phyloP scores from a whole-genome alignment of 2,797 vertebrate genomes.

The Phrynocephalus forsythii region DNA sequence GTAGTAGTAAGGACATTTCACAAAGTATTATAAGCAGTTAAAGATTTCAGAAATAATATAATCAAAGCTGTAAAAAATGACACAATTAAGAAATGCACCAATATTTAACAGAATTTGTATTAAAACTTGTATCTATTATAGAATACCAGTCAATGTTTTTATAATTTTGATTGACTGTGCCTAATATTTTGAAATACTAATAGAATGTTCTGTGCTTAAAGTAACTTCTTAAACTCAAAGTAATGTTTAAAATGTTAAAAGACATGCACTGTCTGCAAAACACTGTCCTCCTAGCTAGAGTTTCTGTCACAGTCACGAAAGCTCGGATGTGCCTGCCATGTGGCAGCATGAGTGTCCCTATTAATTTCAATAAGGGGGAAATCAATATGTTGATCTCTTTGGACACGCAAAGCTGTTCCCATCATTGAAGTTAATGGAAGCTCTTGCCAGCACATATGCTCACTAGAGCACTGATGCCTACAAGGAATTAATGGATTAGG shows the following conservation, averaged over 20 bases:
- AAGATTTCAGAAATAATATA: too few relatives aligned
- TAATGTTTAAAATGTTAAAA: neutral
- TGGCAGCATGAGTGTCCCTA: neutral
- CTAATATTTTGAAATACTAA: too few relatives aligned
- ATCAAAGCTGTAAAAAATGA: too few relatives aligned
- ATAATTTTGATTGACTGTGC: too few relatives aligned
- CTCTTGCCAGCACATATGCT: slow-evolving; percentile 20
- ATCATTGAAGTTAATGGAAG: slow-evolving; percentile 20
- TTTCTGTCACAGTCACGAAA: neutral
- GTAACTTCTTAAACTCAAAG: neutral
- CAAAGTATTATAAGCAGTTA: too few relatives aligned
- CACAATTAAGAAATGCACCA: too few relatives aligned
- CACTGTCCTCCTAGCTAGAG: neutral
- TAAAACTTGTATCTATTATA: too few relatives aligned
- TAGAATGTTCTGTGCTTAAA: neutral
- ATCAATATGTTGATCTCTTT: neutral
- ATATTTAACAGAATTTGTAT: too few relatives aligned
- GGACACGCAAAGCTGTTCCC: neutral
- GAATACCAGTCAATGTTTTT: too few relatives aligned
- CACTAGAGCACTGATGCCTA: neutral
- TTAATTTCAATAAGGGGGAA: slow-evolving; percentile 3
- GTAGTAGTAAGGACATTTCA: too few relatives aligned
- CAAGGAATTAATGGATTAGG: slow-evolving; percentile 4
- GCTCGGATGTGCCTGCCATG: neutral
- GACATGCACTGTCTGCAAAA: neutral